These are phyloP conservation scores for Lymantria dispar DNA, from an alignment of 2,888 invertebrate species.

Conservation along the genomic window DNA sequence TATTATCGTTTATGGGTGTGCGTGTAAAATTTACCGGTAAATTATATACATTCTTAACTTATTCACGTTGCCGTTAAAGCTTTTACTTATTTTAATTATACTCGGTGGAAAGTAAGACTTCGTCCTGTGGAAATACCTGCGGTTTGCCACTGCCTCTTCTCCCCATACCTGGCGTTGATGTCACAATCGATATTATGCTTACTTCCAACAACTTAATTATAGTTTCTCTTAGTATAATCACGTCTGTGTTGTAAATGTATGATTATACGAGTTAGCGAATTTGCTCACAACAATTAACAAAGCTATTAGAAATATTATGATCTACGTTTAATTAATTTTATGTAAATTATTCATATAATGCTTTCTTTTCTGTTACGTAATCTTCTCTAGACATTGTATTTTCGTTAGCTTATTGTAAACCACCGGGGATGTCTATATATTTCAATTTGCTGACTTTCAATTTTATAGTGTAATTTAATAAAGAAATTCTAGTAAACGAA, in stretches of 20 bases:
- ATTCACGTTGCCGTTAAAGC: conserved; percentile 31
- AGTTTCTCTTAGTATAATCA: neutral
- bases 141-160: conserved; percentile 19
- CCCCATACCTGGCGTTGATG: conserved; percentile 9
- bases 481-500: conserved; percentile 22
- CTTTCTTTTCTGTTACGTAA: conserved; percentile 16
- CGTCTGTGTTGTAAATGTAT: neutral
- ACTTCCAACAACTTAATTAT: conserved; percentile 15
- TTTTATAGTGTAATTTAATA: conserved; percentile 25
- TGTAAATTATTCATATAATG: conserved; percentile 34
- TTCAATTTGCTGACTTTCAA: conserved; percentile 12
- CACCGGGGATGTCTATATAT: conserved; percentile 4
- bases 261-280: neutral
- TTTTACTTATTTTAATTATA: conserved; percentile 35
- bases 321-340: conserved; percentile 38
- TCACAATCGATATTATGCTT: conserved; percentile 19
- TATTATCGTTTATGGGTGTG: conserved; percentile 57
- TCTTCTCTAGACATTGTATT: neutral
- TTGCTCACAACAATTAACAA: conserved; percentile 3
- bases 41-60: conserved; percentile 53
- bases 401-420: neutral
- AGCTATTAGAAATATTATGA: conserved; percentile 27
- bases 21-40: conserved; percentile 54
- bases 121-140: conserved; percentile 29
- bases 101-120: conserved; percentile 21